phyloP scores from a whole-genome alignment of 2,113 vertebrate species.

The Enhydra lutris region DNA sequence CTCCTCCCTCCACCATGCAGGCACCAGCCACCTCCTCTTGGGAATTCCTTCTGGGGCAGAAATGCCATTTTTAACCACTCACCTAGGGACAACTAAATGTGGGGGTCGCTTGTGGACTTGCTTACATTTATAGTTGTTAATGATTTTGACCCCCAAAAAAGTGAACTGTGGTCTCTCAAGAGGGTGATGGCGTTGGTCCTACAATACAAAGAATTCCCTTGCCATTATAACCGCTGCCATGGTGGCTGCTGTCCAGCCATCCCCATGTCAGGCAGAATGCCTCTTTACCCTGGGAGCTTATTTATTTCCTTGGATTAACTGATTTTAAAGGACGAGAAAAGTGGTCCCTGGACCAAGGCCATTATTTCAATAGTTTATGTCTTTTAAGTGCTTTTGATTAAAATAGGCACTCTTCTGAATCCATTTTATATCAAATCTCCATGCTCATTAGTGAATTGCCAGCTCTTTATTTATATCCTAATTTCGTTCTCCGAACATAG shows the following conservation, averaged over 20 bases:
- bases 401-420: neutral
- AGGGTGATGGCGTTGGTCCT: neutral
- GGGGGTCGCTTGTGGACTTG: neutral
- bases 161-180: neutral
- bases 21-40: neutral
- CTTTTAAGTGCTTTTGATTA: neutral
- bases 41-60: neutral
- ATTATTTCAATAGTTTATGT: neutral
- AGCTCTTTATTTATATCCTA: neutral
- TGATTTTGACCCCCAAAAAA: neutral
- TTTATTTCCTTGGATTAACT: neutral
- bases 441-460: neutral
- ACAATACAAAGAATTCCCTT: neutral
- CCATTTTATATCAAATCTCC: neutral
- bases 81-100: rapidly evolving
- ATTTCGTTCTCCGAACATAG: neutral
- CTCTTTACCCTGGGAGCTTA: neutral
- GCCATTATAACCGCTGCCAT: rapidly evolving
- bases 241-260: neutral
- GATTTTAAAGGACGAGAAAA: conserved; percentile 4
- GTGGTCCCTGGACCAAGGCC: neutral
- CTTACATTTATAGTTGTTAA: neutral
- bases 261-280: neutral
- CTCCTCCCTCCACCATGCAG: too few relatives aligned
- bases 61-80: neutral